Evolutionary conservation across 30 jellyfish, hydroid and myxozoan species (phyloP).

Genomic region (Pelagia noctiluca): DNA sequence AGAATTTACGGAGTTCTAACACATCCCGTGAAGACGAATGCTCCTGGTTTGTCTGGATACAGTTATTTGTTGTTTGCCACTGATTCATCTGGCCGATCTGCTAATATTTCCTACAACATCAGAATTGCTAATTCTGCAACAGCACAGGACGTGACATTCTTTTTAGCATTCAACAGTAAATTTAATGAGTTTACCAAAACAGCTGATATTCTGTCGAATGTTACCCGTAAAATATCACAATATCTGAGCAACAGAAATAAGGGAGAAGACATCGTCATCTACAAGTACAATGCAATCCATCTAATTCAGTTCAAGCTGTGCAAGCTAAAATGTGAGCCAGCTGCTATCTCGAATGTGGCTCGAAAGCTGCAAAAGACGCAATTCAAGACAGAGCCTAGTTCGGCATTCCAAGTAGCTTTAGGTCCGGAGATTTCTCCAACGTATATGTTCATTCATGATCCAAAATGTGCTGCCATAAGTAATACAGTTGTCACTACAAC

Average conservation of each 20-base stretch:
- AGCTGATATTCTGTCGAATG: constrained; percentile 55
- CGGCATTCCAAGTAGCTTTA: constrained; percentile 58
- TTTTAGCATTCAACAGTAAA: constrained; percentile 63
- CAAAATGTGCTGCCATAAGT: constrained; percentile 61
- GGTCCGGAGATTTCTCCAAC: constrained; percentile 60
- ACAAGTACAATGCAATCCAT: constrained; percentile 46
- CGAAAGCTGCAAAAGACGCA: constrained; percentile 60
- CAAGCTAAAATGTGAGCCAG: constrained; percentile 68
- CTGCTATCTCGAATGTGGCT: constrained; percentile 28
- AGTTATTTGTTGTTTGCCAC: constrained; percentile 76
- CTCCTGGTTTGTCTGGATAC: constrained; percentile 55
- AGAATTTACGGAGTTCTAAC: constrained; percentile 82
- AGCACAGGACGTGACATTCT: constrained; percentile 45
- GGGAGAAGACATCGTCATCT: constrained; percentile 39
- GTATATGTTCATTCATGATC: constrained; percentile 74
- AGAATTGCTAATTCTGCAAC: constrained; percentile 61
- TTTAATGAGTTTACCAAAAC: constrained; percentile 35
- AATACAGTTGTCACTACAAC: constrained; percentile 28
- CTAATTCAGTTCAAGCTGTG: constrained; percentile 66
- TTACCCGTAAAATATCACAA: constrained; percentile 44
- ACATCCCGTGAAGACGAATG: constrained; percentile 34
- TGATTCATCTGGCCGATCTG: constrained; percentile 93
- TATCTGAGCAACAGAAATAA: constrained; percentile 14
- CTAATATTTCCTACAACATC: constrained; percentile 78
- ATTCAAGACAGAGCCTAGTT: constrained; percentile 71